Conservation (phyloP, 2,113 vertebrate genomes). For the Phaetusa simplex region DNA sequence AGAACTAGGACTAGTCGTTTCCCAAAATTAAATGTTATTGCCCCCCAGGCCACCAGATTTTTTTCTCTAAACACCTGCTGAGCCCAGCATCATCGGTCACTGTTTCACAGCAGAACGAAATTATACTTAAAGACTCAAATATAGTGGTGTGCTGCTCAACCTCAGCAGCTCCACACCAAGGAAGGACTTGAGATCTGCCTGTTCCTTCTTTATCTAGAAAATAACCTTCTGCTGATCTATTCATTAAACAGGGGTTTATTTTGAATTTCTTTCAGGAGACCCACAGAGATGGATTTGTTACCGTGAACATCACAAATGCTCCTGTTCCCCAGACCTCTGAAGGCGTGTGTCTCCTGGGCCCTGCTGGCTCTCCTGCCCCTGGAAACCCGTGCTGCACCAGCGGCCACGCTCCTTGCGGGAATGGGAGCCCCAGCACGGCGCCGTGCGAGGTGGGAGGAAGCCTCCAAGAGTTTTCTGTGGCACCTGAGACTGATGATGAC, state of each 20-base stretch:
- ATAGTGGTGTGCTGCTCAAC: background rate
- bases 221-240: background rate
- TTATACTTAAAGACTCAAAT: background rate
- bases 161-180: background rate
- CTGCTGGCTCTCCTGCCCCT: constrained; percentile 17
- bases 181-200: background rate
- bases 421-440: background rate
- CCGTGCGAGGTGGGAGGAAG: background rate
- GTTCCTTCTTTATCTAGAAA: background rate
- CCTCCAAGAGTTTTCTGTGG: background rate
- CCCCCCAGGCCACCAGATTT: background rate
- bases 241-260: background rate
- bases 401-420: background rate
- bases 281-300: background rate
- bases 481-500: background rate
- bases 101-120: background rate
- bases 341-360: constrained; percentile 30
- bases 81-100: background rate
- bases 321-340: background rate
- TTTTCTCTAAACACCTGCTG: background rate
- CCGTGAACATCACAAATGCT: background rate
- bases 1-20: background rate
- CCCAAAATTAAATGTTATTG: background rate
- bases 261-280: constrained; percentile 46
- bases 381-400: background rate